phyloP scores from a whole-genome alignment of 1,140 invertebrate species.

The Acromyrmex heyeri region DNA sequence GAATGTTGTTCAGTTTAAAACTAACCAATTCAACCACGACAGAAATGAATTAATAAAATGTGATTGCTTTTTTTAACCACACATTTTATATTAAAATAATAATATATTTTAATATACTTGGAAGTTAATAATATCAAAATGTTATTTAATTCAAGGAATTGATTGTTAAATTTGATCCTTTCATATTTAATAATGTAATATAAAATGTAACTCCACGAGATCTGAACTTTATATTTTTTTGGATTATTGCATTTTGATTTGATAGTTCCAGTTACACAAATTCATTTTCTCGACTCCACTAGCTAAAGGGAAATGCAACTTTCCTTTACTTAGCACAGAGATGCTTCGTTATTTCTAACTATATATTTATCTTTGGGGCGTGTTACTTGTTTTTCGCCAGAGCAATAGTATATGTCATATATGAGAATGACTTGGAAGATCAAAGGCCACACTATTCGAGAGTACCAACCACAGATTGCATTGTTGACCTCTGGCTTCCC shows the following conservation, averaged over 20 bases:
- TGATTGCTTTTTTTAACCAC: too few relatives aligned
- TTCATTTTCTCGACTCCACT: not conserved
- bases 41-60: too few relatives aligned
- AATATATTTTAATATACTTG: too few relatives aligned
- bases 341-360: not conserved
- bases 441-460: not conserved
- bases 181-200: not conserved
- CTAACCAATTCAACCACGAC: too few relatives aligned
- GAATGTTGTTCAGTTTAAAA: too few relatives aligned
- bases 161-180: too few relatives aligned
- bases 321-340: not conserved
- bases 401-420: not conserved
- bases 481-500: not conserved
- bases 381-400: not conserved
- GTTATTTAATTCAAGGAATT: too few relatives aligned
- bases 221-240: not conserved
- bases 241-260: not conserved
- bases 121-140: too few relatives aligned
- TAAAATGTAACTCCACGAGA: not conserved
- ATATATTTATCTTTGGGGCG: not conserved
- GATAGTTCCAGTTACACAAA: not conserved
- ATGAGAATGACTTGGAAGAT: slow-evolving; percentile 34
- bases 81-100: too few relatives aligned
- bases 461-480: slow-evolving; percentile 5
- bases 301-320: not conserved